phyloP scores from a whole-genome alignment of 1,140 invertebrate species.

The Drosophila setifemur region DNA sequence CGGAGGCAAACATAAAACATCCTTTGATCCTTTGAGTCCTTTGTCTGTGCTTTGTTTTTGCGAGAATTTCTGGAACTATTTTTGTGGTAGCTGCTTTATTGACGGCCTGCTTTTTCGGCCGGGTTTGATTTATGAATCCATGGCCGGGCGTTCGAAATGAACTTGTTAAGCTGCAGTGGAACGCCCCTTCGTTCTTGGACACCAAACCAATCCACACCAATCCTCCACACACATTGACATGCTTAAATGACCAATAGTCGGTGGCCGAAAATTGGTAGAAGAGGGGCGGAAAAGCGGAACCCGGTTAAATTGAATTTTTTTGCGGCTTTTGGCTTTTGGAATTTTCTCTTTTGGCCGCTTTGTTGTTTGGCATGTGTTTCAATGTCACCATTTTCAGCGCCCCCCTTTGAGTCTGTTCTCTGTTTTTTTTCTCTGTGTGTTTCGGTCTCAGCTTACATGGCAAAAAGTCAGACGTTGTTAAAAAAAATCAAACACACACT shows the following conservation, averaged over 20 bases:
- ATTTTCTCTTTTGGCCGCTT: conserved; percentile 21
- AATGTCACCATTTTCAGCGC: conserved; percentile 29
- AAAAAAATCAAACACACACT: conserved; percentile 6
- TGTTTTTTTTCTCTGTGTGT: conserved; percentile 8
- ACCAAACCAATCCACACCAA: no score
- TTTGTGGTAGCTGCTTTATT: conserved; percentile 22
- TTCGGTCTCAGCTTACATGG: conserved; percentile 47
- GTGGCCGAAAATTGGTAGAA: background rate
- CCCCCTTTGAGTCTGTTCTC: no score
- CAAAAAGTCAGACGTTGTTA: conserved; percentile 54
- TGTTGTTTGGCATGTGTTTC: conserved; percentile 55
- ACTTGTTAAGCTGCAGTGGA: conserved; percentile 64
- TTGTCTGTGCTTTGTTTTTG: background rate
- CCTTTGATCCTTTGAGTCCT: conserved; percentile 22
- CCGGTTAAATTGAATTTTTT: conserved; percentile 71
- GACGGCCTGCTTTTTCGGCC: conserved; percentile 19
- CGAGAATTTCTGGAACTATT: conserved; percentile 38
- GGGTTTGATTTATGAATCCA: conserved; percentile 61
- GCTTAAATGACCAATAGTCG: conserved; percentile 70
- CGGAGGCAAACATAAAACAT: background rate
- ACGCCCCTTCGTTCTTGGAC: no score
- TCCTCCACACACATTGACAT: no score
- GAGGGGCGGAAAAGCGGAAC: conserved; percentile 34
- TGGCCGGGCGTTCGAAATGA: conserved; percentile 46
- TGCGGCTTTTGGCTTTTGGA: conserved; percentile 26